These are phyloP conservation scores for Pristis pectinata DNA, from an alignment of 2,797 vertebrate genomes.

Conservation along the genomic window DNA sequence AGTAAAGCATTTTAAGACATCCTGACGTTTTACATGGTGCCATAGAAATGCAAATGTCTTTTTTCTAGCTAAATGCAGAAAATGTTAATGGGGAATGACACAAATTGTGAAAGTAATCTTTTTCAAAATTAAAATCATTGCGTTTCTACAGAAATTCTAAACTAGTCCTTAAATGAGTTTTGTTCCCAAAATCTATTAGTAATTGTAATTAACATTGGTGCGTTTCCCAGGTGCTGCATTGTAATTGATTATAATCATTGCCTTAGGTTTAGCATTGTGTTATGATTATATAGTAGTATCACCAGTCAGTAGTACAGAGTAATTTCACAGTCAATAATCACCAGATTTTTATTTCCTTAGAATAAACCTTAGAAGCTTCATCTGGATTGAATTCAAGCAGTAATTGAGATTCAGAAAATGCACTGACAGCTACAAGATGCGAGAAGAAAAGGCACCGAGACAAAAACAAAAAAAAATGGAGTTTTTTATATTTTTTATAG, in stretches of 20 bases:
- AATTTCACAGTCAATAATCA: not conserved
- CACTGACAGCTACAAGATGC: not conserved
- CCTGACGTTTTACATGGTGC: too few species aligned
- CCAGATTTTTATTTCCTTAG: not conserved
- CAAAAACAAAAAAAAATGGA: not conserved
- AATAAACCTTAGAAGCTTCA: not conserved
- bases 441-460: not conserved
- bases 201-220: not conserved
- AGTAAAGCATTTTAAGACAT: too few species aligned
- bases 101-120: not conserved
- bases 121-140: not conserved
- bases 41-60: too few species aligned
- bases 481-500: too few species aligned
- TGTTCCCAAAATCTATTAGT: not conserved
- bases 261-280: not conserved
- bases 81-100: not conserved
- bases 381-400: not conserved
- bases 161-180: not conserved
- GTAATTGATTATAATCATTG: not conserved
- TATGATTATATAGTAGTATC: not conserved
- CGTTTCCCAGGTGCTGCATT: not conserved
- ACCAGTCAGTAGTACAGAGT: not conserved
- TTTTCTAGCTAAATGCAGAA: not conserved
- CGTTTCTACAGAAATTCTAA: not conserved
- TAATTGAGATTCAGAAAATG: slow-evolving; percentile 21